Evolutionary conservation across 2,888 invertebrate species (phyloP), one percentile per base, ranked within the genome.

Genomic region (Hybos culiciformis): DNA sequence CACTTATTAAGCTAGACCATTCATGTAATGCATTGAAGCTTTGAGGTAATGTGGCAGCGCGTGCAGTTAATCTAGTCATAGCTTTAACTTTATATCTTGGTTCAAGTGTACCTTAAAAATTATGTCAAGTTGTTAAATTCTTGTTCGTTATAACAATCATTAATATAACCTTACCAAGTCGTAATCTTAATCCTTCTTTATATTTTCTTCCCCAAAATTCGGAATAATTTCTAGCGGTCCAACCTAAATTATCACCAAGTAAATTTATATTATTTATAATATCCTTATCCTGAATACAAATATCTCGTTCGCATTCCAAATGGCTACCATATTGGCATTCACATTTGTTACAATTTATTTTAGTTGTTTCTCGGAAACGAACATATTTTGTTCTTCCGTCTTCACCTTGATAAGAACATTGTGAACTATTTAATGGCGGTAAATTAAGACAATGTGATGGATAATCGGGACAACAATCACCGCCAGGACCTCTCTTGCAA

Each of bases 401-500:
- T 37, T 60, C 58, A 2, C 73, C 73, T 7, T 70, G 63, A n/a
- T 42, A 37, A 9, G 12, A 37, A 20, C 34, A 42, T 18, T 31
- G 31, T 12, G 33, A 33, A 9, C 38, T 44, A 11, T 61, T 59
- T 4, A 51, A 50, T 0, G 51, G 44, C 3, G 54, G 51, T 31
- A 60, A 55, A 8, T 77, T 76, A 50, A 68, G 69, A 57, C 94
- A 96, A 48, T 77, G 75, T 1, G 74, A 70, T 61, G 74, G 76
- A 62, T 81, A 96, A 66, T 96, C 96, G 0, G 94, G 94, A 57
- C 94, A 96, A 61, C 94, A 96, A 62, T 94, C 94, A 52, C 80
- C 78, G 29, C 73, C 72, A 9, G 68, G 62, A 1, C 74, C 74
- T 24, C 83, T 69, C 59, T 86, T 81, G 68, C 94, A 94, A 67